Evolutionary conservation across 2,888 invertebrate genomes (phyloP), one percentile per base, ranked within the genome.

Genomic region (Apoda limacodes): DNA sequence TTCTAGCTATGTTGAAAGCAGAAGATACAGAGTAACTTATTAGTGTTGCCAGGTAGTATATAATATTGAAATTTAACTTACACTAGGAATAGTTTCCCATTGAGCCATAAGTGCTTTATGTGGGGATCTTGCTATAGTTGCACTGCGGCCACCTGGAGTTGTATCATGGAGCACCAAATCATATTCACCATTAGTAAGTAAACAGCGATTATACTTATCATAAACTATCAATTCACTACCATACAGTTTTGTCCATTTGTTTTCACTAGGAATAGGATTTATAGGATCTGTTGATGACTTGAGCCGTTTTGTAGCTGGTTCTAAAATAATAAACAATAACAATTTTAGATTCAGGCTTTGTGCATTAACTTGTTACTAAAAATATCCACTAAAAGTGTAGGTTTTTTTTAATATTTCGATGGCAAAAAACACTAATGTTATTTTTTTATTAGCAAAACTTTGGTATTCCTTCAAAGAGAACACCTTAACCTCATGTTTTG

Each of bases 161-260:
- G 90, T 84, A 50, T 93, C 92, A 52, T 92, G 90, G 39, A 96
- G 72, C 28, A 90, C 88, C 34, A 96, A 78, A 60, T 95, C 95
- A 66, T 97, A 96, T 60, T 95, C 93, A 3, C 95, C 96, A 46
- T 93, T 93, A 1, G 89, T 89, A 28, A 95, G 81, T 32, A 93
- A 82, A 59, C 95, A 95, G 9, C 93, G 86, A 55, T 90, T 92
- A 52, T 93, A 89, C 60, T 93, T 93, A 63, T 96, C 95, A 57
- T 93, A 95, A 15, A 96, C 88, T 35, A 92, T 89, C 34, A 97
- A 72, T 67, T 95, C 95, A 33, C 91, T 89, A 21, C 88, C 88
- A 40, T 88, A 89, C 13, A 88, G 64, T 44, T 84, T 84, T 6
- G 70, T 72, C 66, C 84, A 84, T 50, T 83, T 85, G 35, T 49